Conservation (phyloP, 2,797 vertebrate genomes). For the Saxicola maurus region DNA sequence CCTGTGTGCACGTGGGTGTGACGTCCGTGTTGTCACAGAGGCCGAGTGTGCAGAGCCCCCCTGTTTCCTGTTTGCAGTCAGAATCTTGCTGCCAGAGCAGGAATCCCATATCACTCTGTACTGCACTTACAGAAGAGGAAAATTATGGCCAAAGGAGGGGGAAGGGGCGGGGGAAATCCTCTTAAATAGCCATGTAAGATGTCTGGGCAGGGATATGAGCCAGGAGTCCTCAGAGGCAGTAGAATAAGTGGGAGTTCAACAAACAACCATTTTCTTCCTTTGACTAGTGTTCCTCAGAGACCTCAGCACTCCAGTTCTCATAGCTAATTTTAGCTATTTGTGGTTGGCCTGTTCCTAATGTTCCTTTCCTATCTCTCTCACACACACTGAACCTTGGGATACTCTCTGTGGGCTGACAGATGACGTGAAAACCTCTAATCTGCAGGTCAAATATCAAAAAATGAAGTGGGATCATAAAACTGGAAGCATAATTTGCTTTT, state of each 20-base stretch:
- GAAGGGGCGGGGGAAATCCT: slow-evolving; percentile 34
- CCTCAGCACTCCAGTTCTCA: slow-evolving; percentile 67
- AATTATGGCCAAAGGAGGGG: slow-evolving; percentile 16
- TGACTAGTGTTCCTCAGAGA: slow-evolving; percentile 62
- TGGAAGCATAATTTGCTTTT: slow-evolving; percentile 18
- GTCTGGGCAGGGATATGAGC: neutral
- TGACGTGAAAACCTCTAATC: slow-evolving; percentile 35
- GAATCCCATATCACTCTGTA: slow-evolving; percentile 24
- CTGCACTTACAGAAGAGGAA: slow-evolving; percentile 27
- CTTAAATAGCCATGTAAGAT: slow-evolving; percentile 12
- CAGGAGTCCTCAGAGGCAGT: slow-evolving; percentile 2
- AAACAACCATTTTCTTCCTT: slow-evolving; percentile 59
- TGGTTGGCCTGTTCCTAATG: slow-evolving; percentile 47
- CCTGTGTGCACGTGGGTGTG: slow-evolving; percentile 25
- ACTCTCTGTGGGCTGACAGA: slow-evolving; percentile 42
- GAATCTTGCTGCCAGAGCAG: slow-evolving; percentile 36
- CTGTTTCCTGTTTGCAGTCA: slow-evolving; percentile 66
- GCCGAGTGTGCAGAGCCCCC: slow-evolving; percentile 14
- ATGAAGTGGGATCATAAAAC: slow-evolving; percentile 10
- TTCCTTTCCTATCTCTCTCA: slow-evolving; percentile 53
- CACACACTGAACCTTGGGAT: slow-evolving; percentile 25
- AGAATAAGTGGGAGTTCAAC: slow-evolving; percentile 44
- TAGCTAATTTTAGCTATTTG: slow-evolving; percentile 73
- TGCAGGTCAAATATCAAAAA: slow-evolving; percentile 35
- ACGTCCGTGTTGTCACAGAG: slow-evolving; percentile 34